Evolutionary conservation across 2,797 vertebrate species (phyloP).

Genomic region (Emydoidea blandingii): DNA sequence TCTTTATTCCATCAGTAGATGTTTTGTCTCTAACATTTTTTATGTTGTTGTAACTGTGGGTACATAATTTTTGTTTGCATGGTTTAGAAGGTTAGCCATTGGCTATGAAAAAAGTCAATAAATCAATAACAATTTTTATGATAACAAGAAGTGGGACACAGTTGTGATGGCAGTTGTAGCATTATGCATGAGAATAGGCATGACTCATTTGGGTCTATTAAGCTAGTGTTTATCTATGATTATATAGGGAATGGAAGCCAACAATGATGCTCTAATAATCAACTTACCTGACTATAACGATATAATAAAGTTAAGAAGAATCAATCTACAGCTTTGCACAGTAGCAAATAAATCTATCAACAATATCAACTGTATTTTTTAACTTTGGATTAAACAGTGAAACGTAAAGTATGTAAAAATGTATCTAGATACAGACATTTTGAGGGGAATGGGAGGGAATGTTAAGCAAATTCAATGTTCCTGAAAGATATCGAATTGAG

Average conservation of each 20-base stretch:
- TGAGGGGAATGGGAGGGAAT: background rate
- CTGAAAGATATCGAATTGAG: background rate
- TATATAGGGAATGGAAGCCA: conserved; percentile 83
- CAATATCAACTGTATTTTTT: background rate
- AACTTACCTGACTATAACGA: conserved; percentile 85
- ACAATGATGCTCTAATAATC: conserved; percentile 88
- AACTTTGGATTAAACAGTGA: background rate
- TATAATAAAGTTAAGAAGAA: conserved; percentile 57
- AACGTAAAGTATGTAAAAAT: background rate
- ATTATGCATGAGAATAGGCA: conserved; percentile 83
- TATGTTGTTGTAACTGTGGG: conserved; percentile 54
- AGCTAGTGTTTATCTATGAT: conserved; percentile 82
- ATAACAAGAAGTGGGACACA: conserved; percentile 86
- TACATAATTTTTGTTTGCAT: conserved; percentile 67
- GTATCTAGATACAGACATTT: background rate
- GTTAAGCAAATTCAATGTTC: background rate
- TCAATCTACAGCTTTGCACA: conserved; percentile 41
- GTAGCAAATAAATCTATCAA: conserved; percentile 25
- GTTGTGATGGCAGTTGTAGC: conserved; percentile 57
- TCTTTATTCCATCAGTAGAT: background rate
- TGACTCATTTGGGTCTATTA: conserved; percentile 88
- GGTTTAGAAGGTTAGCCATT: conserved; percentile 80
- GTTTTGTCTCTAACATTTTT: conserved; percentile 34
- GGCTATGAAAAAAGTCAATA: conserved; percentile 88
- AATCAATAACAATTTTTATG: conserved; percentile 89